Base-by-base conservation (phyloP, 2,113 vertebrate genomes). In the Sphyrna mokarran region DNA sequence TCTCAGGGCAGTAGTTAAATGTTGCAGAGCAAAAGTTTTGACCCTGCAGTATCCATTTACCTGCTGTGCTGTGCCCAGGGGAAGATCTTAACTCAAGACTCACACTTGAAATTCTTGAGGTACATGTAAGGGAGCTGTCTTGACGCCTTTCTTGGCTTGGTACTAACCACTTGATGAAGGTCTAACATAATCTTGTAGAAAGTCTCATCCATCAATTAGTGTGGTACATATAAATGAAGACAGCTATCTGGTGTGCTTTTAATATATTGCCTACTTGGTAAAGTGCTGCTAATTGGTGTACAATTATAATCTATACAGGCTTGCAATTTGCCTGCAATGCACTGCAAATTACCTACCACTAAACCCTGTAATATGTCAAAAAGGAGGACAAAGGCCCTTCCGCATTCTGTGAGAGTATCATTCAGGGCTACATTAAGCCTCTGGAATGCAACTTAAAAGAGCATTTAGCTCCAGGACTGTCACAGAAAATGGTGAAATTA, bases 361-460 rank as follows among this genome's bases (percentile, higher is more conserved):
- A 66, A 93, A 29, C 8, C 8, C 69, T 70, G 68, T 61, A 95
- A 40, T 72, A 48, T 95, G 66, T 48, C 13, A 72, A 43, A 95
- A 72, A 72, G 69, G 69, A 72, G 68, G 93, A 90, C 40, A 95
- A 70, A 69, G 0, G 33, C 61, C n/a, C 63, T 22, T 93, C 37
- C 26, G 33, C 37, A 95, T 76, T 76, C 48, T 70, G 63, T 95
- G 68, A 69, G 58, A 22, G 48, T 11, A 43, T 94, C 66, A 69
- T 26, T 94, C 91, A 94, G 66, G 1, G 2, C 63, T 1, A 37
- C 66, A 68, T 37, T 94, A 33, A 43, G 22, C 37, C 91, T 69
- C 66, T 69, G 37, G 22, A 68, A 90, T 54, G 61, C 63, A 94
- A 69, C n/a, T 94, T 94, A 94, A 94, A 68, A 68, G 33, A 94